These are phyloP conservation scores for Aphis craccivora DNA, from an alignment of 1,140 invertebrate genomes.

Conservation along the genomic window DNA sequence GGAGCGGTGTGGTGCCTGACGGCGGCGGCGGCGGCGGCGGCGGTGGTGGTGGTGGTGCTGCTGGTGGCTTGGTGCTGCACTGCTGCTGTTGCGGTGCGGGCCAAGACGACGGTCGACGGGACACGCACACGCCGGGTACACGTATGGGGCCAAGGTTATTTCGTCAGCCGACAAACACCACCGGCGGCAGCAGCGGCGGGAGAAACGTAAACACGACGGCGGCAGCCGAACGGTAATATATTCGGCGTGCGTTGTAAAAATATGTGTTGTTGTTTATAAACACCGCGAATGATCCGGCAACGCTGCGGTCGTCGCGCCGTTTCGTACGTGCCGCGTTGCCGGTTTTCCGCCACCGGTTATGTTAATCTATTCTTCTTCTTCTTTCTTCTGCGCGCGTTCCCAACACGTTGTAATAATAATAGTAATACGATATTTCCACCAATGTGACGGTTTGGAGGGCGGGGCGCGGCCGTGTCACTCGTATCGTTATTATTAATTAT, in stretches of 20 bases:
- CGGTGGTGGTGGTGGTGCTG: background rate
- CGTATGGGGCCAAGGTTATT: slow-evolving; percentile 57
- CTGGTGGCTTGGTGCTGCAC: background rate
- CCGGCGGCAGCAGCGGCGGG: background rate
- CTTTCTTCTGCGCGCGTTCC: too few relatives aligned
- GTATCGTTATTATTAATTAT: background rate
- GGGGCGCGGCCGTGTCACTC: background rate
- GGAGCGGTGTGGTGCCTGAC: background rate
- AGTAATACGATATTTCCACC: background rate
- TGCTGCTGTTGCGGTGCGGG: background rate
- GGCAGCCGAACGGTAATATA: slow-evolving; percentile 41
- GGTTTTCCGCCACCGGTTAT: background rate
- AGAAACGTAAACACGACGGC: slow-evolving; percentile 51
- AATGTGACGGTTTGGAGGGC: background rate
- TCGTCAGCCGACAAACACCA: slow-evolving; percentile 37
- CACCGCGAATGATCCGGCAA: slow-evolving; percentile 34
- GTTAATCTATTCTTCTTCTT: background rate
- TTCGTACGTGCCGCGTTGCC: background rate
- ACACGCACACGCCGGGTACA: background rate
- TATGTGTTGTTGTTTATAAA: slow-evolving; percentile 51
- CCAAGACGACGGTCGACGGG: background rate
- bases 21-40: too few relatives aligned
- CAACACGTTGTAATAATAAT: background rate
- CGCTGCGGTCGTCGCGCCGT: slow-evolving; percentile 38
- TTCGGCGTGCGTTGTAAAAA: background rate